Conservation (phyloP, 2,113 vertebrate genomes). For the Hemicordylus capensis region DNA sequence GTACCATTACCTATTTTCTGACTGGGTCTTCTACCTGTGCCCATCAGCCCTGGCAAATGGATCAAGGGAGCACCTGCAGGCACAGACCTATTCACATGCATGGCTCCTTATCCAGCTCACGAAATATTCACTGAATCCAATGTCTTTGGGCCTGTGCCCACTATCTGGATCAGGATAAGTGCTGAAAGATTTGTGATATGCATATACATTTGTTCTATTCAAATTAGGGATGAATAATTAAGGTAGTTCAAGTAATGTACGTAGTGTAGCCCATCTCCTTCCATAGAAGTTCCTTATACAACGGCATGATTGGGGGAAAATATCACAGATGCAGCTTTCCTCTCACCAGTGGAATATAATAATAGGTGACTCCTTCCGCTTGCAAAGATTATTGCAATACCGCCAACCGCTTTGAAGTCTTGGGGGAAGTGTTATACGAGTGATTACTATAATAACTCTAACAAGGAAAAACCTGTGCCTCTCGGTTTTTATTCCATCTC, state of each 20-base stretch:
- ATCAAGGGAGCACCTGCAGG: background rate
- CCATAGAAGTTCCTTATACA: background rate
- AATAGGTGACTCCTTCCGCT: too few relatives aligned
- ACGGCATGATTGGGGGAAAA: background rate
- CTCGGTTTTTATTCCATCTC: too few relatives aligned
- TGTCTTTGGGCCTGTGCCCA: too few relatives aligned
- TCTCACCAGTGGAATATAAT: background rate
- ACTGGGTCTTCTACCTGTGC: too few relatives aligned
- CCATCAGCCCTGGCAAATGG: background rate
- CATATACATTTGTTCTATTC: background rate
- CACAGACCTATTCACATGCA: background rate
- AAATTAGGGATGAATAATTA: background rate
- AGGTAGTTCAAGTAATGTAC: background rate
- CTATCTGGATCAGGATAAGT: background rate
- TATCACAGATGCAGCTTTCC: background rate
- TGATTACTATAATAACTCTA: background rate
- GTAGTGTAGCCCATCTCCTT: background rate
- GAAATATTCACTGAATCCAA: background rate
- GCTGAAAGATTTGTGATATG: background rate
- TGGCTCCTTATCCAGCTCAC: background rate
- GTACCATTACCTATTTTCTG: background rate
- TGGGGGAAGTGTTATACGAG: background rate
- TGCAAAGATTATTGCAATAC: too few relatives aligned
- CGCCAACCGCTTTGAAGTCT: too few relatives aligned
- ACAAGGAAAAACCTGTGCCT: background rate